Evolutionary conservation across 2,797 vertebrate genomes (phyloP).

Genomic region (Sciurus vulgaris): DNA sequence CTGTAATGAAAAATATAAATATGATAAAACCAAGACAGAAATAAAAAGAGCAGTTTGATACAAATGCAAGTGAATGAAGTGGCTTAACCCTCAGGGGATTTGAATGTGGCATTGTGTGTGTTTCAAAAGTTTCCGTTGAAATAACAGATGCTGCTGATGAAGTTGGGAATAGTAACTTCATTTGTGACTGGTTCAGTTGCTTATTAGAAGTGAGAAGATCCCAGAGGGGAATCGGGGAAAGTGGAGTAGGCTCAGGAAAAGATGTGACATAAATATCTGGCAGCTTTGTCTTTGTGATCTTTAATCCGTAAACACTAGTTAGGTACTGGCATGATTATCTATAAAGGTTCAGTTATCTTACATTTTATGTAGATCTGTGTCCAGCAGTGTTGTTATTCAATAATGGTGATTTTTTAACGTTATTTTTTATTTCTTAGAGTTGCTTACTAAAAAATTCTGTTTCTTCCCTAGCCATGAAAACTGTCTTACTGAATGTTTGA

Average conservation of each 20-base stretch:
- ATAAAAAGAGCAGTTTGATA: slow-evolving; percentile 51
- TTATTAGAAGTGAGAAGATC: slow-evolving; percentile 47
- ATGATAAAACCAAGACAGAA: slow-evolving; percentile 71
- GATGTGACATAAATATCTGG: slow-evolving; percentile 66
- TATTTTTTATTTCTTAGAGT: slow-evolving; percentile 51
- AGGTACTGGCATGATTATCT: slow-evolving; percentile 2
- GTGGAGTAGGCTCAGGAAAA: slow-evolving; percentile 63
- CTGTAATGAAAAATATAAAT: slow-evolving; percentile 71
- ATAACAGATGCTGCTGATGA: slow-evolving; percentile 70
- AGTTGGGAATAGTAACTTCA: slow-evolving; percentile 78
- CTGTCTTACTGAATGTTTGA: slow-evolving; percentile 31
- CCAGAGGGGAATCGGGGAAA: slow-evolving; percentile 42
- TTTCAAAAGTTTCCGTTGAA: slow-evolving; percentile 73
- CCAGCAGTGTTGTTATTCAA: slow-evolving; percentile 45
- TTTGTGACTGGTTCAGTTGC: slow-evolving; percentile 52
- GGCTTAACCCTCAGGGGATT: slow-evolving; percentile 43
- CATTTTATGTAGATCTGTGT: slow-evolving; percentile 37
- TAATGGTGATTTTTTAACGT: slow-evolving; percentile 33
- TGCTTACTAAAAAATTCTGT: slow-evolving; percentile 46
- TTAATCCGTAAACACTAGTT: slow-evolving; percentile 54
- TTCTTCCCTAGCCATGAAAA: slow-evolving; percentile 19
- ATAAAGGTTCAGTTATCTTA: slow-evolving; percentile 47
- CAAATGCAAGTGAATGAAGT: slow-evolving; percentile 72
- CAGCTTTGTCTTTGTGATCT: slow-evolving; percentile 68
- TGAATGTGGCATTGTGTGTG: slow-evolving; percentile 70